Percentiles rank a stretch among this genome's conserved stretches.
These are phyloP conservation scores for Drosophila hydei DNA, from an alignment of 1,140 invertebrate genomes.

Conservation along the genomic window DNA sequence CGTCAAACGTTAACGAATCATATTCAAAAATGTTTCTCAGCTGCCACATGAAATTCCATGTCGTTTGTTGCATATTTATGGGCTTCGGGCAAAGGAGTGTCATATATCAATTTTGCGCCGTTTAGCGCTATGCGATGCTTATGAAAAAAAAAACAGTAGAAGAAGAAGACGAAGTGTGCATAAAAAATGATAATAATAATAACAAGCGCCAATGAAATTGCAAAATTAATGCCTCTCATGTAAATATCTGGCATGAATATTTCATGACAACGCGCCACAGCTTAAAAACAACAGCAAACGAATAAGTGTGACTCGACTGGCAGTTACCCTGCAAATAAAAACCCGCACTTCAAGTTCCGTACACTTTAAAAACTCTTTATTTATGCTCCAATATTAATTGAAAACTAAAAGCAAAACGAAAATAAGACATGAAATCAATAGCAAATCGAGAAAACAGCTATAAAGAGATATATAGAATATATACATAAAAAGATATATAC, in stretches of 20 bases:
- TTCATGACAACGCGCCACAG: slow-evolving; percentile 66
- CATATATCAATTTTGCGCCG: slow-evolving; percentile 38
- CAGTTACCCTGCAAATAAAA: slow-evolving; percentile 17
- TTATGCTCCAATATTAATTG: no score
- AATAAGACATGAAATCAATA: no score
- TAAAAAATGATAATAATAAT: slow-evolving; percentile 55
- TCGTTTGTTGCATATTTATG: slow-evolving; percentile 37
- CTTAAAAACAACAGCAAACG: slow-evolving; percentile 37
- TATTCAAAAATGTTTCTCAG: background rate
- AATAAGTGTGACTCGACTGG: background rate
- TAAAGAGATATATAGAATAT: no score
- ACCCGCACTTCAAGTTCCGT: no score
- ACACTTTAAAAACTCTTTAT: no score
- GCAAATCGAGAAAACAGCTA: no score
- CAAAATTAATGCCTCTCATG: slow-evolving; percentile 69
- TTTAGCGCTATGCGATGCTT: slow-evolving; percentile 22
- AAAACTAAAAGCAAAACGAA: no score
- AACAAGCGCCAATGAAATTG: slow-evolving; percentile 60
- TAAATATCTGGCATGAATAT: slow-evolving; percentile 69
- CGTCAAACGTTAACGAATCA: background rate
- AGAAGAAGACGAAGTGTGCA: background rate
- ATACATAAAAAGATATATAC: no score
- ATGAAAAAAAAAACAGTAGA: background rate
- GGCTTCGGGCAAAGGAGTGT: slow-evolving; percentile 1
- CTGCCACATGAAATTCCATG: slow-evolving; percentile 5